Conservation (phyloP, 2,888 invertebrate genomes). For the Pheosia gnoma region DNA sequence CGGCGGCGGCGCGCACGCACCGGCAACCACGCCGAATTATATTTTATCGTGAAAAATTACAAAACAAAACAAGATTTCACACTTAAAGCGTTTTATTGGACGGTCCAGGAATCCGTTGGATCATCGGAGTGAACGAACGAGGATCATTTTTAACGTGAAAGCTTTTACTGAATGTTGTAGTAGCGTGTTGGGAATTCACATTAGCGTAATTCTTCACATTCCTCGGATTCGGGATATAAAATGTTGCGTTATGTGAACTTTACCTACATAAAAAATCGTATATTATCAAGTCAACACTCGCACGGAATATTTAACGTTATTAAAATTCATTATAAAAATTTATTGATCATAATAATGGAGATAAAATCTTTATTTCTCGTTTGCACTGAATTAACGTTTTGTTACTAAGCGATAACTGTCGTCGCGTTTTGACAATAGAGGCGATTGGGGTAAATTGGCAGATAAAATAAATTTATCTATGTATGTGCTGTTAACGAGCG, state of each 20-base stretch:
- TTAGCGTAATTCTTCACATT: conserved; percentile 32
- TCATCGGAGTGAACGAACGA: conserved; percentile 43
- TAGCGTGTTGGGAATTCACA: conserved; percentile 36
- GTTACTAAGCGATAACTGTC: conserved; percentile 65
- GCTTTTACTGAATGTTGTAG: conserved; percentile 43
- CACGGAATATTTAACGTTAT: background rate
- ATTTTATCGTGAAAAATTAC: conserved; percentile 58
- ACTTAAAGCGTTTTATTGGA: conserved; percentile 53
- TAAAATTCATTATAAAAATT: conserved; percentile 6
- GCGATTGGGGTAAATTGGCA: conserved; percentile 80
- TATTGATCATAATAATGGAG: conserved; percentile 10
- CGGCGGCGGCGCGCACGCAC: conserved; percentile 31
- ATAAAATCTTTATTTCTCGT: conserved; percentile 28
- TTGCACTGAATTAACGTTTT: conserved; percentile 40
- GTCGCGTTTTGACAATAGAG: conserved; percentile 65
- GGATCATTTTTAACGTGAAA: conserved; percentile 40
- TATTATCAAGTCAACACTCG: background rate
- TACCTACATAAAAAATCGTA: background rate
- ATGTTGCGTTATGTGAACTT: conserved; percentile 1
- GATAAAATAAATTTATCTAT: conserved; percentile 79
- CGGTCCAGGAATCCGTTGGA: conserved; percentile 33
- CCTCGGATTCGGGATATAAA: conserved; percentile 19
- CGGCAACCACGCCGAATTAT: conserved; percentile 34
- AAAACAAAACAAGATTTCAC: conserved; percentile 63
- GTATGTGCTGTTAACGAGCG: conserved; percentile 74